Evolutionary conservation across 2,113 vertebrate species (phyloP).

Genomic region (Lophochroa leadbeateri): DNA sequence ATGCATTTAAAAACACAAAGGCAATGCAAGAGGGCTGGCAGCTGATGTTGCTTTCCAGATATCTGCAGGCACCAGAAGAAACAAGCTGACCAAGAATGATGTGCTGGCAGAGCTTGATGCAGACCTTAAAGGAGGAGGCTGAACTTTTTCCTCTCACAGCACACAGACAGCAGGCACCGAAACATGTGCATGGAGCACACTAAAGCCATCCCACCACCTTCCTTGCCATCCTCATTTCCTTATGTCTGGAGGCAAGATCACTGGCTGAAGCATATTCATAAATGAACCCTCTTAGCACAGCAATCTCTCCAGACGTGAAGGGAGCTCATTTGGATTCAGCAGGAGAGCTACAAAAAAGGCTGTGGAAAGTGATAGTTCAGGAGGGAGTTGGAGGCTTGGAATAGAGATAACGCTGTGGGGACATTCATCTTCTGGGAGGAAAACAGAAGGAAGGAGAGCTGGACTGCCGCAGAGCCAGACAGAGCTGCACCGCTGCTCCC

Average conservation of each 20-base stretch:
- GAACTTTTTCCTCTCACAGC: neutral
- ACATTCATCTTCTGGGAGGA: neutral
- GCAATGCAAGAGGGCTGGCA: neutral
- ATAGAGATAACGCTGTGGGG: neutral
- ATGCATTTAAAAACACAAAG: neutral
- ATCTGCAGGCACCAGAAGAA: constrained; percentile 32
- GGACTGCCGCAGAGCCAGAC: neutral
- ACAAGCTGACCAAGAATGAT: constrained; percentile 8
- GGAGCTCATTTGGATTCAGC: neutral
- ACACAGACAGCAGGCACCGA: neutral
- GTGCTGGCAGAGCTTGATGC: neutral
- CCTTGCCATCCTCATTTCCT: neutral
- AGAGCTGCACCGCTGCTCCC: neutral
- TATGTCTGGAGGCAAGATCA: too few species aligned
- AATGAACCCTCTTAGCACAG: neutral
- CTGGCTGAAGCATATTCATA: neutral
- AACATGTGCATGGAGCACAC: rapidly evolving
- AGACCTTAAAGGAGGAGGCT: neutral
- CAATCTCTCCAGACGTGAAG: neutral
- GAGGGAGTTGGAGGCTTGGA: neutral
- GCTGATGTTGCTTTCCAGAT: neutral
- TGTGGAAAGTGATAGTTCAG: neutral
- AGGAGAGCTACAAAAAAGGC: neutral
- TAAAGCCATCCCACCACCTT: neutral
- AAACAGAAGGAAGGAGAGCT: neutral